Evolutionary conservation across 2,888 invertebrate species (phyloP).

Genomic region (Heliconius sara): DNA sequence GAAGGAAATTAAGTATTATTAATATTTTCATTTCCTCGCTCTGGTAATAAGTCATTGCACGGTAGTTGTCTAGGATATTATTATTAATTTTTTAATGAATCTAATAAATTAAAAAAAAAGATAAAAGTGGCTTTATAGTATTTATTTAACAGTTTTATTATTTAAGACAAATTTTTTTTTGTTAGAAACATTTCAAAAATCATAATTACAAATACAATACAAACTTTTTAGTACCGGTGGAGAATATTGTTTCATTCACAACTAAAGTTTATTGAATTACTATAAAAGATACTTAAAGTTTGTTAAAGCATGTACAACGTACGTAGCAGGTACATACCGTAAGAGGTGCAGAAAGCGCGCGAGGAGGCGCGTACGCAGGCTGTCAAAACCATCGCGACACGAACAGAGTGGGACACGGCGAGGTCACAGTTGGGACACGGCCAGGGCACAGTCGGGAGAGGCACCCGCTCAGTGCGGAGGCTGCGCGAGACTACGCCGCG

Average conservation of each 20-base stretch:
- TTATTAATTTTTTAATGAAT: no score
- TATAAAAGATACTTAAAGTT: not conserved
- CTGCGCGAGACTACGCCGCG: conserved; percentile 46
- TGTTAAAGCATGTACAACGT: not conserved
- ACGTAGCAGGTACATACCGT: conserved; percentile 66
- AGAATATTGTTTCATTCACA: not conserved
- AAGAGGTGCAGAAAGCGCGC: conserved; percentile 67
- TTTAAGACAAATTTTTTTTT: no score
- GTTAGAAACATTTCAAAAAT: not conserved
- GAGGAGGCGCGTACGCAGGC: conserved; percentile 76
- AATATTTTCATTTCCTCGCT: not conserved
- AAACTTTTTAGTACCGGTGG: not conserved
- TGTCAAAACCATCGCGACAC: conserved; percentile 69
- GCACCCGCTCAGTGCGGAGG: conserved; percentile 44
- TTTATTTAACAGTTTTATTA: no score
- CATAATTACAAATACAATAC: not conserved
- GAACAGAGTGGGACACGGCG: conserved; percentile 41
- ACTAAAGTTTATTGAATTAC: not conserved
- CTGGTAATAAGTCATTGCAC: not conserved
- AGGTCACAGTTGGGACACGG: conserved; percentile 45
- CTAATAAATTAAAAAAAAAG: no score
- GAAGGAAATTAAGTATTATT: not conserved
- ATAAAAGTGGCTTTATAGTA: no score
- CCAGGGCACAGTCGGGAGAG: conserved; percentile 38
- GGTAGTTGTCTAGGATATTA: no score